phyloP scores from a whole-genome alignment of 1,140 invertebrate genomes.

The Drosophila orosa region DNA sequence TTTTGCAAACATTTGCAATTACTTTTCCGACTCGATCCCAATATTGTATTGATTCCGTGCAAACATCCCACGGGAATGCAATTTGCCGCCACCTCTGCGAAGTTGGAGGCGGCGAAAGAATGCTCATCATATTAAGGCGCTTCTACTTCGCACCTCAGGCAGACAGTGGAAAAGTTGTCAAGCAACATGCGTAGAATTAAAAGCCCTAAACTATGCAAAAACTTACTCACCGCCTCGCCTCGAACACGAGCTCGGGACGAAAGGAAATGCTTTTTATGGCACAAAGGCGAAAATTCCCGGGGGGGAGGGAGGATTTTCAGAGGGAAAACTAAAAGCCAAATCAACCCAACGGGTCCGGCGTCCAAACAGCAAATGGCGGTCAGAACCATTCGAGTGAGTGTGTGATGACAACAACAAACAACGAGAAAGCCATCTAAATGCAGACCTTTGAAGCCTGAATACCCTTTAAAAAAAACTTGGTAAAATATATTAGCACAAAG shows the following conservation, averaged over 20 bases:
- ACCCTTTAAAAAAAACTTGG: neutral
- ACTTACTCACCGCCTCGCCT: conserved; percentile 17
- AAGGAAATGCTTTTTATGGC: conserved; percentile 20
- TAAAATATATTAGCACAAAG: neutral
- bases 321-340: conserved; percentile 48
- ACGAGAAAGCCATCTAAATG: neutral
- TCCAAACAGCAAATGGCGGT: conserved; percentile 77
- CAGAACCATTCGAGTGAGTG: conserved; percentile 38
- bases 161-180: conserved; percentile 41
- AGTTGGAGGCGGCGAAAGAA: conserved; percentile 8
- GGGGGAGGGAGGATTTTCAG: conserved; percentile 29
- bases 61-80: conserved; percentile 57
- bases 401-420: conserved; percentile 23
- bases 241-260: conserved; percentile 17
- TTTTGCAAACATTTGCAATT: conserved; percentile 60
- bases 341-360: conserved; percentile 59
- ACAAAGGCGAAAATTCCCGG: conserved; percentile 56
- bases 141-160: conserved; percentile 8
- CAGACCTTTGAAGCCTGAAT: neutral
- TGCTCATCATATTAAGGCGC: conserved; percentile 42
- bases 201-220: conserved; percentile 70
- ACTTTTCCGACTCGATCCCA: conserved; percentile 43
- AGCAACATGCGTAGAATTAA: conserved; percentile 67
- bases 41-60: conserved; percentile 61
- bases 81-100: conserved; percentile 42